Evolutionary conservation across 2,888 invertebrate species (phyloP), one percentile per base, ranked within the genome.

Genomic region (Rotaria socialis): DNA sequence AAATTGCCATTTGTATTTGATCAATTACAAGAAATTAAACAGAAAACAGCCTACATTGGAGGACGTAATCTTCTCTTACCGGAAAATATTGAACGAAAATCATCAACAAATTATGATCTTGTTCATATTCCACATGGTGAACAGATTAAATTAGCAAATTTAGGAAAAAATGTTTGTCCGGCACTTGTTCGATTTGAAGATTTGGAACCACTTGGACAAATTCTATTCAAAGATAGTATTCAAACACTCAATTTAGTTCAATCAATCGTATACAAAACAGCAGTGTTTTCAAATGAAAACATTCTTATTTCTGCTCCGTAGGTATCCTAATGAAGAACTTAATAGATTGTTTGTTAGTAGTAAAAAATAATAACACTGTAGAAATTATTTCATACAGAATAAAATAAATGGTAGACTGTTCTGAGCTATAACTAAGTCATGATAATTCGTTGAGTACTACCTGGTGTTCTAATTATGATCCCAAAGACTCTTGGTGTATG

Each of bases 251-350:
- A 99, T 92, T 93, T 95, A 86, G 97, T 99, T 89, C 99, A 99
- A 91, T 95, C 96, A 0, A 94, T 97, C 84, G 98, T 99, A 0
- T 99, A 94, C 91, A 94, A 96, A 87, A 94, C 96, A 0, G 99
- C 99, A 0, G 99, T 98, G 92, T 94, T 95, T 89, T 96, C 95
- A 4, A 97, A 97, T 90, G 96, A 99, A 90, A 99, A 99, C 91
- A 93, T 99, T 89, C 92, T 99, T 85, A 96, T 99, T 87, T 98
- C 98, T 91, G 99, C 99, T 0, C 99, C 99, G 75, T 75, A 75
- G 43, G 75, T 75, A 43, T 47, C 50, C 8, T 11, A 11, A 11
- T 50, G 14, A 14, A 50, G 50, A 50, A 50, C 50, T 50, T 14
- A 50, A 50, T 50, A 11, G 50, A 14, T 50, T 50, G 8, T 50